Evolutionary conservation across 37 sponge, comb jelly and placozoan genomes (phyloP), one percentile per base, ranked within the genome.

Genomic region (Geodia barretti): DNA sequence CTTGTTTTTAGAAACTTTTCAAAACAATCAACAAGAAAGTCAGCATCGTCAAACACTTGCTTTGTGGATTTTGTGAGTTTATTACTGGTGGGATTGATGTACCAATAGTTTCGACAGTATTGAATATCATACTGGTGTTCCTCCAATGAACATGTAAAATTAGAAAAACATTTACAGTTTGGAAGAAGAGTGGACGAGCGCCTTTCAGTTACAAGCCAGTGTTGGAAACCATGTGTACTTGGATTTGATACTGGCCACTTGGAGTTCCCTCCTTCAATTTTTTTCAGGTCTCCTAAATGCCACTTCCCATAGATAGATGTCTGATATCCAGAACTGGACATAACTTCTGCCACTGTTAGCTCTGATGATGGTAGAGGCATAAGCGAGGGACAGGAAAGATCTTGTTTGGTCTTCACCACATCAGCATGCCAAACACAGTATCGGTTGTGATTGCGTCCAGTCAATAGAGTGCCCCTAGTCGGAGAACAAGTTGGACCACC

Each of bases 401-500:
- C 88, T 36, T 43, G 20, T 1, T 41, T 33, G 14, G 54, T 7
- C 11, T 47, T 47, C 11, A 7, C 54, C 54, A 47, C 7, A 64
- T 90, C 85, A 14, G 91, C 75, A 26, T 35, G 79, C 91, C 91
- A 90, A 0, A 90, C 24, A 65, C 91, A 90, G 66, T 85, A 90
- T 42, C 91, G 32, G 65, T 90, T 90, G 76, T 85, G 91, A 60
- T 90, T 90, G 1, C 91, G 37, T 63, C 91, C 91, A 8, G 91
- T 90, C 11, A 90, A 78, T 35, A 89, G 67, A 1, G 90, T 72
- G 17, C 84, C 90, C 36, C 90, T 85, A 20, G 90, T 84, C 0
- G 90, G 91, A 17, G 91, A 85, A 59, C 91, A 90, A 11, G 85
- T 85, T 25, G 91, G 91, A 29, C 73, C 62, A 0, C 81, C 76